These are phyloP conservation scores for Hetaerina americana DNA, from an alignment of 1,140 invertebrate species.

Conservation along the genomic window DNA sequence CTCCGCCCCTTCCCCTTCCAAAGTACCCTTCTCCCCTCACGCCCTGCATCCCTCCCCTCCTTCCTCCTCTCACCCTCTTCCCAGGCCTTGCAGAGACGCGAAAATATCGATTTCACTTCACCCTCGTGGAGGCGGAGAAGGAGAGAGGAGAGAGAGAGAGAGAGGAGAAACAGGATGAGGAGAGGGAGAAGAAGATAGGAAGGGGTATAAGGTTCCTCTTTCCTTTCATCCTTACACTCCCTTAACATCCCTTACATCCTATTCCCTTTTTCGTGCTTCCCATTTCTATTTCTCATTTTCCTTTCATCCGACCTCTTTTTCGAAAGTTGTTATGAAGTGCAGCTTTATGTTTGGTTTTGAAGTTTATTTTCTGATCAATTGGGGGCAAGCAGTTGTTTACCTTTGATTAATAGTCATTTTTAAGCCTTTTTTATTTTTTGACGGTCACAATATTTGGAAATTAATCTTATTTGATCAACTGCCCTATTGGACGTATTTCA, in stretches of 20 bases:
- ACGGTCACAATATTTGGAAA: too few species aligned
- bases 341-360: too few species aligned
- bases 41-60: background rate
- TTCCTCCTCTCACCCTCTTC: background rate
- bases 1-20: background rate
- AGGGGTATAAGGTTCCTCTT: background rate
- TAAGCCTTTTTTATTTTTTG: too few species aligned
- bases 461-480: too few species aligned
- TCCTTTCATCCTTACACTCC: background rate
- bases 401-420: too few species aligned
- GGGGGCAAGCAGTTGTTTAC: too few species aligned
- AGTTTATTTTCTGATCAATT: too few species aligned
- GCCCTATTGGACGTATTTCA: too few species aligned
- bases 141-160: background rate
- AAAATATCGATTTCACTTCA: background rate
- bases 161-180: background rate
- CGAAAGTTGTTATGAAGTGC: too few species aligned
- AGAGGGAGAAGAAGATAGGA: background rate
- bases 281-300: background rate
- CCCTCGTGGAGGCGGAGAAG: background rate
- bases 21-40: background rate
- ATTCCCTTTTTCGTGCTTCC: background rate
- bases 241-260: background rate
- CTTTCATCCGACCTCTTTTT: background rate
- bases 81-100: background rate